Evolutionary conservation across 2,888 invertebrate species (phyloP).

Genomic region (Yponomeuta cagnagella): DNA sequence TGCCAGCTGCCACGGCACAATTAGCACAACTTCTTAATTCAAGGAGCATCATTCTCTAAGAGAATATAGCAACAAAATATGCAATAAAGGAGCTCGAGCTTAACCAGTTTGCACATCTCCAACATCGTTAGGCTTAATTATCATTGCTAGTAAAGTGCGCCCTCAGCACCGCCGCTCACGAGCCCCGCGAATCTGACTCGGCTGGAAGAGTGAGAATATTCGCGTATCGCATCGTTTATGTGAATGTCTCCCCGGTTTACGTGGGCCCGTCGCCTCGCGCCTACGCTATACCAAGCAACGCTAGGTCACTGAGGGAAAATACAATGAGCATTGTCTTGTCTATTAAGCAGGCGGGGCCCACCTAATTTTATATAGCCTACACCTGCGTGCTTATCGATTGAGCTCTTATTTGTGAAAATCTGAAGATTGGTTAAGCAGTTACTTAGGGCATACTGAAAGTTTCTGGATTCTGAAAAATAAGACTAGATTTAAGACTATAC

Average conservation of each 20-base stretch:
- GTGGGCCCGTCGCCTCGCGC: no score
- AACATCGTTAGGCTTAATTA: constrained; percentile 63
- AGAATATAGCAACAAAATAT: constrained; percentile 62
- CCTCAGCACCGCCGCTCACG: constrained; percentile 27
- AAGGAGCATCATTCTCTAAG: constrained; percentile 44
- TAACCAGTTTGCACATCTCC: constrained; percentile 64
- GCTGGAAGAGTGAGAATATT: constrained; percentile 21
- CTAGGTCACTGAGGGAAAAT: no score
- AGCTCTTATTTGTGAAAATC: no score
- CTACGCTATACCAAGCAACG: no score
- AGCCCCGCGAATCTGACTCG: constrained; percentile 21
- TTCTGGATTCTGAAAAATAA: no score
- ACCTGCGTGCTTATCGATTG: no score
- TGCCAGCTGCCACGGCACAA: constrained; percentile 33
- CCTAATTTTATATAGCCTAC: no score
- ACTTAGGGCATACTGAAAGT: no score
- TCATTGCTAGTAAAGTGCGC: constrained; percentile 54
- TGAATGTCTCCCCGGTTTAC: constrained; percentile 1
- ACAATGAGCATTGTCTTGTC: no score
- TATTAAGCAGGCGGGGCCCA: no score
- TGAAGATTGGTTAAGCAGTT: no score
- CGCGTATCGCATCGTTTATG: constrained; percentile 5
- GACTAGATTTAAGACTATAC: no score
- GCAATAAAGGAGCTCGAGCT: constrained; percentile 53
- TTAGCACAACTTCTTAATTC: constrained; percentile 61